Base-by-base conservation (phyloP, 2,888 invertebrate species). In the Tachina fera region DNA sequence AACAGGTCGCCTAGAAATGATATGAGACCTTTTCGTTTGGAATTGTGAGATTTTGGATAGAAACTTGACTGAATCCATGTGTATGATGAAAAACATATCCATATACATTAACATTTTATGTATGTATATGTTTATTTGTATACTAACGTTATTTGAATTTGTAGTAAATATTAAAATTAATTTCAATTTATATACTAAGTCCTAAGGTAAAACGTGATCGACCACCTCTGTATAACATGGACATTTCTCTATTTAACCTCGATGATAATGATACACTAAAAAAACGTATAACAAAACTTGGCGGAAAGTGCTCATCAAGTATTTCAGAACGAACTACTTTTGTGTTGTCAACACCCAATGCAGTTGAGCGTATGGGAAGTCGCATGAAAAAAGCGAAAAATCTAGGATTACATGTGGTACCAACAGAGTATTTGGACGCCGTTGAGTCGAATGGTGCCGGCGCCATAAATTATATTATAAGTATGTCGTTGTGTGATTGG, bases 401-500 rank as follows among this genome's bases (percentile, higher is more conserved):
- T 0, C 92, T 94, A 9, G 95, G 96, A 86, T 95, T 98, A 88
- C 97, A 97, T 92, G 96, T 98, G 3, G 95, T 98, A 2, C 95
- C 96, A 10, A 95, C 95, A 88, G 95, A 95, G 60, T 97, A 96
- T 91, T 90, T 98, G 0, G 95, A 96, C 83, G 94, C 95, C 85
- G 94, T 95, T 16, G 95, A 94, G 74, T 93, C 94, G 39, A 94
- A 96, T 88, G 94, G 94, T 11, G 76, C 88, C 0, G 94, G 95
- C 16, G 91, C 93, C 0, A 93, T 96, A 3, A 94, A 95, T 83
- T 93, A 96, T 8, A 95, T 97, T 71, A 94, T 94, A 83, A 95
- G 95, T 88, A 95, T 96, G 91, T 96, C 95, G 86, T 95, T 98
- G 87, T 96, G 96, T 43, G 93, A 95, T 74, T 98, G 98, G 98